These are phyloP conservation scores for Okapia johnstoni DNA, from an alignment of 2,113 vertebrate genomes.

Conservation along the genomic window DNA sequence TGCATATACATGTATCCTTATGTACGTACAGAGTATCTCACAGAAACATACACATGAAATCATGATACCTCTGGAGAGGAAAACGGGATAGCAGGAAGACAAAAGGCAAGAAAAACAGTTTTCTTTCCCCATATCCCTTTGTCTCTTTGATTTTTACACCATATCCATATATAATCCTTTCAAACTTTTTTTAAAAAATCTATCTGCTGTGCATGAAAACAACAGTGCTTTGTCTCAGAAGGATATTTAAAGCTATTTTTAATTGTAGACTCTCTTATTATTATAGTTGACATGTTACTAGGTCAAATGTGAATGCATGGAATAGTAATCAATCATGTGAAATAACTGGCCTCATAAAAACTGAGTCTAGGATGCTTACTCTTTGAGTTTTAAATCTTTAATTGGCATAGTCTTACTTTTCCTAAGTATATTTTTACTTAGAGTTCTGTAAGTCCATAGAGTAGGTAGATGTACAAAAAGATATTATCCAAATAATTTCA, in stretches of 20 bases:
- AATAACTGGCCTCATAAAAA: not conserved
- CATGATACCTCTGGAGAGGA: not conserved
- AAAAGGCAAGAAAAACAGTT: not conserved
- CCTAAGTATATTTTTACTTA: conserved; percentile 4
- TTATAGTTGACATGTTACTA: not conserved
- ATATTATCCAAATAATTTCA: not conserved
- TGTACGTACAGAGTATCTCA: not conserved
- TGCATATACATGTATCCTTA: not conserved
- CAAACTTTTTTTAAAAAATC: not conserved
- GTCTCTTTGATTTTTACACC: conserved; percentile 3
- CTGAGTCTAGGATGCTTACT: not conserved
- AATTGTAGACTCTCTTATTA: not conserved
- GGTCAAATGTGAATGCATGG: not conserved
- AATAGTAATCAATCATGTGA: not conserved
- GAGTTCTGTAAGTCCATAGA: not conserved
- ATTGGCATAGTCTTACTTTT: not conserved
- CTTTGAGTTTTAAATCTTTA: conserved; percentile 2
- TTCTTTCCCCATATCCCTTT: not conserved
- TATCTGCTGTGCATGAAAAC: not conserved
- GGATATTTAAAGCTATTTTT: not conserved
- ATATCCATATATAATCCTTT: not conserved
- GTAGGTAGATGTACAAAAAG: not conserved
- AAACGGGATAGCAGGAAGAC: not conserved
- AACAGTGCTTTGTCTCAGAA: not conserved
- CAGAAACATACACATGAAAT: not conserved